Conservation (phyloP, 2,888 invertebrate species). For the Caenorhabditis panamensis region DNA sequence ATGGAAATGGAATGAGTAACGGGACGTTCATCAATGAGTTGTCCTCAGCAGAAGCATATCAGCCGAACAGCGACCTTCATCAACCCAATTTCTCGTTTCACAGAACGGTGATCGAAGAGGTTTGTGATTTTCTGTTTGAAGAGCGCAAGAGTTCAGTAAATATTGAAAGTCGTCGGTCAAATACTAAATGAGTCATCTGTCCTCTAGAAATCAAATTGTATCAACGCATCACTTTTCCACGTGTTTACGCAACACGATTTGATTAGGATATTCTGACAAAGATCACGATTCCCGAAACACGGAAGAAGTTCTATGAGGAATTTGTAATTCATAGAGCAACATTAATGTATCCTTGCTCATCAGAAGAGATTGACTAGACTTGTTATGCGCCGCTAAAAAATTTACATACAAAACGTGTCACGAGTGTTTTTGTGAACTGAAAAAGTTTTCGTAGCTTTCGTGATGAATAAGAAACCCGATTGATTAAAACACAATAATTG, state of each 20-base stretch:
- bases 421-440: background rate
- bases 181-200: conserved; percentile 1
- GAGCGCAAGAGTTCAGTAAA: conserved; percentile 18
- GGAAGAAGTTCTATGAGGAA: background rate
- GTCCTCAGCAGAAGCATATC: conserved; percentile 47
- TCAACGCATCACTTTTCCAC: background rate
- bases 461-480: background rate
- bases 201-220: background rate
- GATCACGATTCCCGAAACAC: no score
- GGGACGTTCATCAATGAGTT: conserved; percentile 20
- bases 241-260: no score
- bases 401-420: background rate
- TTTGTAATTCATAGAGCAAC: background rate
- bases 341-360: background rate
- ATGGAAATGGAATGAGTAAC: conserved; percentile 1
- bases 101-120: conserved; percentile 62
- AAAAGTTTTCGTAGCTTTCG: background rate
- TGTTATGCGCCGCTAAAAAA: background rate
- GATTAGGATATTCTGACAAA: no score
- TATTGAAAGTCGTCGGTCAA: background rate
- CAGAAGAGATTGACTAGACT: background rate
- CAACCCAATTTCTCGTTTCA: conserved; percentile 48
- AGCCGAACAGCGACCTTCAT: conserved; percentile 46
- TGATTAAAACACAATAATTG: background rate
- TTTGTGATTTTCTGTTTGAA: conserved; percentile 40